Conservation (phyloP, 2,888 invertebrate species). For the Parochlus steinenii region DNA sequence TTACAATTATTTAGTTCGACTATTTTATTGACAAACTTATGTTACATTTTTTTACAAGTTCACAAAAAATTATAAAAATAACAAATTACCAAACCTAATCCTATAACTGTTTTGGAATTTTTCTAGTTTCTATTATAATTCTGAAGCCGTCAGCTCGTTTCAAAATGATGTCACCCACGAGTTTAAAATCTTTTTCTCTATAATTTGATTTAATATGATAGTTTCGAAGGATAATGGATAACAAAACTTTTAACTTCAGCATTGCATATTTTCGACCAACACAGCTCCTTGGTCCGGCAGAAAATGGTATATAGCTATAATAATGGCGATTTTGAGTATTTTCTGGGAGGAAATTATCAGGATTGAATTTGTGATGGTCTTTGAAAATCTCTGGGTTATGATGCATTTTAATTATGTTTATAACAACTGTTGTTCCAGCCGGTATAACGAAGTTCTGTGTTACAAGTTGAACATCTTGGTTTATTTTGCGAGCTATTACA, state of each 20-base stretch:
- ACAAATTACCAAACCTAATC: no score
- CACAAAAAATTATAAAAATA: no score
- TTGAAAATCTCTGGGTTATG: conserved; percentile 47
- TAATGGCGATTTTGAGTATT: conserved; percentile 57
- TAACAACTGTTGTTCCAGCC: conserved; percentile 51
- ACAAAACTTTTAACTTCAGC: conserved; percentile 56
- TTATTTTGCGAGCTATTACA: conserved; percentile 53
- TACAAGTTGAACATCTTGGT: conserved; percentile 49
- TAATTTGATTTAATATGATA: conserved; percentile 44
- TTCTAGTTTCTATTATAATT: conserved; percentile 46
- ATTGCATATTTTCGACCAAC: conserved; percentile 61
- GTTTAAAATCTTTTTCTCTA: conserved; percentile 45
- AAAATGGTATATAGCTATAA: conserved; percentile 65
- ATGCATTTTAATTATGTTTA: conserved; percentile 50
- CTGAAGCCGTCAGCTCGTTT: conserved; percentile 58
- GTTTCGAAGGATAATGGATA: conserved; percentile 53
- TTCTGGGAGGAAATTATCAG: conserved; percentile 66
- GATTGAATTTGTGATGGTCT: conserved; percentile 54
- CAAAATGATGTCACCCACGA: conserved; percentile 56
- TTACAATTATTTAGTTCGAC: no score
- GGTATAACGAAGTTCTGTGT: conserved; percentile 43
- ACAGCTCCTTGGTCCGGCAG: conserved; percentile 41
- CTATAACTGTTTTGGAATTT: no score
- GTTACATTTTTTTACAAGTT: no score
- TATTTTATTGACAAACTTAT: no score